Percentiles rank a stretch among this genome's conserved stretches.
These are phyloP conservation scores for Rhinogobio ventralis DNA, from an alignment of 2,797 vertebrate genomes.

Conservation along the genomic window DNA sequence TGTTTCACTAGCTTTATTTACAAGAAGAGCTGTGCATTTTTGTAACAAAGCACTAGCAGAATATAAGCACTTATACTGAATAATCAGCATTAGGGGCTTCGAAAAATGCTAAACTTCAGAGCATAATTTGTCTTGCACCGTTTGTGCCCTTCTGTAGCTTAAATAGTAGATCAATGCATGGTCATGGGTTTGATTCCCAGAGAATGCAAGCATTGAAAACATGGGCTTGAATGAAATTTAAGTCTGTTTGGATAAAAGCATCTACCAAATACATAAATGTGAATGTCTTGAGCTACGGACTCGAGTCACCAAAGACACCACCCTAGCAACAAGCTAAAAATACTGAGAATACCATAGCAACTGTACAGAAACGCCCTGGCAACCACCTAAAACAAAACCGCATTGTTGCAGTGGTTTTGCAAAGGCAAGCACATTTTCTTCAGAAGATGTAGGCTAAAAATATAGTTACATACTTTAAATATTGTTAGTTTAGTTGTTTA, in stretches of 20 bases:
- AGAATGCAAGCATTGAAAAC: neutral
- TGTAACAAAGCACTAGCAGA: neutral
- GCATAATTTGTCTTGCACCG: neutral
- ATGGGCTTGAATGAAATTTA: neutral
- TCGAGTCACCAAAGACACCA: neutral
- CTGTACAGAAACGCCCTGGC: neutral
- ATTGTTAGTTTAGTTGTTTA: neutral
- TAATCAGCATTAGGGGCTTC: neutral
- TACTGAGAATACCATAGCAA: neutral
- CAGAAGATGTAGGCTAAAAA: neutral
- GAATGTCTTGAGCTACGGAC: neutral
- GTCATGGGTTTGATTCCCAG: neutral
- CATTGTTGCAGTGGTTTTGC: neutral
- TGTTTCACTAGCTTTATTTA: neutral
- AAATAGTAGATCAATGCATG: neutral
- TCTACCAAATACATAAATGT: neutral
- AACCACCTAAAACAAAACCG: neutral
- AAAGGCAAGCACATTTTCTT: neutral
- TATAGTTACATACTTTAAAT: slow-evolving; percentile 7
- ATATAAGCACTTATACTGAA: neutral
- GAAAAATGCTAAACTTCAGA: neutral
- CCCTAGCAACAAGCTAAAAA: neutral
- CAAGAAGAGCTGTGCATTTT: neutral
- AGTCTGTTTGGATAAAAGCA: neutral
- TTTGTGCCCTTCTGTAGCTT: neutral